Percentiles rank a stretch among this genome's conserved stretches.
These are phyloP conservation scores for Stictonetta naevosa DNA, from an alignment of 2,113 vertebrate genomes.

Conservation along the genomic window DNA sequence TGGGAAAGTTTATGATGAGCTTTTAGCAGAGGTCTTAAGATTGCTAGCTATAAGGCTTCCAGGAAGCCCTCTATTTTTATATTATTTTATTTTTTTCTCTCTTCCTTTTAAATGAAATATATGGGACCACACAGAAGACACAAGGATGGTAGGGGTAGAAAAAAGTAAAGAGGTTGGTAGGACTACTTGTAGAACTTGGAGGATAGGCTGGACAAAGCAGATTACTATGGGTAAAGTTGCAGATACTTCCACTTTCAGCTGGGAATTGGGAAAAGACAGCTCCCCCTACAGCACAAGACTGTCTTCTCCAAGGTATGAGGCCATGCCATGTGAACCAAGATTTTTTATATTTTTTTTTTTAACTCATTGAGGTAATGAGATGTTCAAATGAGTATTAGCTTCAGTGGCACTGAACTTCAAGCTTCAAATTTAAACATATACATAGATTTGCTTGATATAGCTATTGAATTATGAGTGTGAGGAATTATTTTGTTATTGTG, in stretches of 20 bases:
- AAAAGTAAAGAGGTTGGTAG: not conserved
- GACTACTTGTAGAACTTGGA: not conserved
- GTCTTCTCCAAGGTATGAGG: not conserved
- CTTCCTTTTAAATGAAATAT: not conserved
- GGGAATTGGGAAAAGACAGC: not conserved
- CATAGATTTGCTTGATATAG: not conserved
- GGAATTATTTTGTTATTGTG: not conserved
- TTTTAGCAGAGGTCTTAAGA: not conserved
- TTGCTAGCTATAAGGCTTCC: not conserved
- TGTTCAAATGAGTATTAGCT: not conserved
- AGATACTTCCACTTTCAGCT: not conserved
- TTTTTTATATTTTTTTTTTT: not conserved
- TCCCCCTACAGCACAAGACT: not conserved
- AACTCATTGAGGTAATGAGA: not conserved
- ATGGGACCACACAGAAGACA: not conserved
- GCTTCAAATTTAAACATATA: not conserved
- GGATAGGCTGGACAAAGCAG: not conserved
- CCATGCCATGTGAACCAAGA: not conserved
- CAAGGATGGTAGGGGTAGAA: not conserved
- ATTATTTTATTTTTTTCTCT: not conserved
- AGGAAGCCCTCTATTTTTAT: not conserved
- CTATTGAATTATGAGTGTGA: not conserved
- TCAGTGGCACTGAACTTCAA: not conserved
- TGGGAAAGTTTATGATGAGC: not conserved
- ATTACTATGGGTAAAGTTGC: not conserved